Conservation (phyloP, 2,888 invertebrate genomes). For the Tineola bisselliella region DNA sequence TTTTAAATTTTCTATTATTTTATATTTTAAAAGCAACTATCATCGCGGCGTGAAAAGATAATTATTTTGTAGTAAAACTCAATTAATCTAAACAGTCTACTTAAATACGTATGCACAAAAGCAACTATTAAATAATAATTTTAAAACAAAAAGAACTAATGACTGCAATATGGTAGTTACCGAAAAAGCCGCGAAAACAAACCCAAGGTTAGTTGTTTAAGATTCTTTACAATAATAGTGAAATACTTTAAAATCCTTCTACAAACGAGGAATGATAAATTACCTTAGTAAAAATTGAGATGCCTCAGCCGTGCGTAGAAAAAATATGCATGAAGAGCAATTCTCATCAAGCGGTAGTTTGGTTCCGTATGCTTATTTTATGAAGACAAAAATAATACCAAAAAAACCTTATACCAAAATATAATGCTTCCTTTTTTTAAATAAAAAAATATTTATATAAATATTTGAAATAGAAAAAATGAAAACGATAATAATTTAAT, state of each 20-base stretch:
- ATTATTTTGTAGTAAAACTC: too few species aligned
- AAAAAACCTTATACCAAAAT: too few species aligned
- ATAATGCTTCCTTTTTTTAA: too few species aligned
- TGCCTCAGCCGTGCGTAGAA: conserved; percentile 17
- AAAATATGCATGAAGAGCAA: background rate
- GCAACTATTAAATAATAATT: background rate
- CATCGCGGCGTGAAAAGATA: too few species aligned
- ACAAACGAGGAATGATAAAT: conserved; percentile 45
- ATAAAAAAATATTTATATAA: too few species aligned
- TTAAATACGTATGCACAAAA: too few species aligned
- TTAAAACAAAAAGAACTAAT: conserved; percentile 1
- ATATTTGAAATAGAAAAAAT: too few species aligned
- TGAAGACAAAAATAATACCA: too few species aligned
- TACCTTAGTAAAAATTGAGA: conserved; percentile 40
- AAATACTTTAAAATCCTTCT: conserved; percentile 34
- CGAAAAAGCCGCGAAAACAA: background rate
- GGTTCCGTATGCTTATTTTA: background rate
- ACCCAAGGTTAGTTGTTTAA: conserved; percentile 17
- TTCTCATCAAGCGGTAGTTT: background rate
- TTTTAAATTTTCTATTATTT: too few species aligned
- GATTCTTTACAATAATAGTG: conserved; percentile 28
- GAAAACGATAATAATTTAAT: too few species aligned
- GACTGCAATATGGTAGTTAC: background rate
- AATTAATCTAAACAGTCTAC: too few species aligned
- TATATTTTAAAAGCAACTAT: too few species aligned